Percentiles rank a stretch among this genome's conserved stretches.
phyloP scores from a whole-genome alignment of 2,797 vertebrate species.

The Coregonus sp. region DNA sequence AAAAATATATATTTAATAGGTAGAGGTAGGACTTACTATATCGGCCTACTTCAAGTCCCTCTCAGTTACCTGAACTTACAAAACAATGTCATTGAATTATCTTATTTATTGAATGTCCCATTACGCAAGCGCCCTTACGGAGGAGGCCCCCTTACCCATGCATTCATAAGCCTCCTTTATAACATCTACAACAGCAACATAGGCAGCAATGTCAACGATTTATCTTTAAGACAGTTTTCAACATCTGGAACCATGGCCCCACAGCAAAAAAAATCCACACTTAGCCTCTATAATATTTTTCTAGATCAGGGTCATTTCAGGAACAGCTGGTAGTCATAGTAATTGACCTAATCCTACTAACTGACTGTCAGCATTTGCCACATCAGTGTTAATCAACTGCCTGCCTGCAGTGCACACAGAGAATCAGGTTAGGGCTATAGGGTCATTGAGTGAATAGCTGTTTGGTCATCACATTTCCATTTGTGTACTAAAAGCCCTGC shows the following conservation, averaged over 20 bases:
- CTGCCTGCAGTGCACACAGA: neutral
- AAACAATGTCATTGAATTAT: neutral
- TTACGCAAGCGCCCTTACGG: neutral
- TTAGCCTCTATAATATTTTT: neutral
- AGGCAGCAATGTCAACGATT: too few species aligned
- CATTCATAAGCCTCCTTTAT: too few species aligned
- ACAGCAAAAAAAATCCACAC: neutral
- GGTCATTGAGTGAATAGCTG: neutral
- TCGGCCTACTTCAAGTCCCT: neutral
- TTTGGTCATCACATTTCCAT: neutral
- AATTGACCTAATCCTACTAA: constrained; percentile 2
- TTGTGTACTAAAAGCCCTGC: neutral
- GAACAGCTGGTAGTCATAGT: neutral
- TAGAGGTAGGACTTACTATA: neutral
- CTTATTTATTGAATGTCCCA: neutral
- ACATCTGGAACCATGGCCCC: neutral
- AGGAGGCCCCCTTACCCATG: too few species aligned
- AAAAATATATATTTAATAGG: neutral
- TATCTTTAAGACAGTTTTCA: neutral
- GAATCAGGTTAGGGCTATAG: neutral
- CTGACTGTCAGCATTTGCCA: neutral
- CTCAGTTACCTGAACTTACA: neutral
- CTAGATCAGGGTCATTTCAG: neutral
- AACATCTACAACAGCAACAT: too few species aligned
- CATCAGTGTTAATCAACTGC: neutral